Conservation (phyloP, 2,797 vertebrate genomes). For the Amniataba percoides region DNA sequence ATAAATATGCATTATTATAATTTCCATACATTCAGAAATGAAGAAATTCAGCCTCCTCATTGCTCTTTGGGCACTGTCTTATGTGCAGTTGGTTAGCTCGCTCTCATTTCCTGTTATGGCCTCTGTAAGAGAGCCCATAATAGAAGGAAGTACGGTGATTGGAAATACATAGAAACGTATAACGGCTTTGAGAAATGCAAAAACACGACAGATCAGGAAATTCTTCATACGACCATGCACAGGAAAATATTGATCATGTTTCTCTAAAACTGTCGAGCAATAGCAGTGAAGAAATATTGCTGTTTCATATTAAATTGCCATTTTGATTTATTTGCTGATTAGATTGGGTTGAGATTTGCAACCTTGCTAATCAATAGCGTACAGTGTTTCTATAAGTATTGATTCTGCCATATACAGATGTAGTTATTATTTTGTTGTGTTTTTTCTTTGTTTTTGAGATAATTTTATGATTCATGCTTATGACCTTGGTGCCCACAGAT, state of each 20-base stretch:
- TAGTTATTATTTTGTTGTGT: neutral
- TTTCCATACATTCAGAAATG: neutral
- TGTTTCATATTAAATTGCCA: conserved; percentile 7
- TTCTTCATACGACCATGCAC: neutral
- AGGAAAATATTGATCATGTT: conserved; percentile 2
- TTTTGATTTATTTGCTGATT: conserved; percentile 17
- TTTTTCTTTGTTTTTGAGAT: conserved; percentile 24
- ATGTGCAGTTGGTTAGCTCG: neutral
- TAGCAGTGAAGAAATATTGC: conserved; percentile 2
- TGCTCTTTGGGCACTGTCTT: neutral
- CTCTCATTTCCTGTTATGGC: no score
- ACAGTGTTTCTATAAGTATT: conserved; percentile 29
- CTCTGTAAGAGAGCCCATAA: neutral
- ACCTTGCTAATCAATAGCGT: conserved; percentile 6
- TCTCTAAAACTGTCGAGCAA: conserved; percentile 20
- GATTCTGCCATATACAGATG: conserved; percentile 13
- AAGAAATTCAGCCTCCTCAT: neutral
- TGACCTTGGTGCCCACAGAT: conserved; percentile 7
- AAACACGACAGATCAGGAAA: neutral
- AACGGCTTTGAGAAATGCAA: neutral
- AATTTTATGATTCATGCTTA: neutral
- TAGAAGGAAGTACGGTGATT: neutral
- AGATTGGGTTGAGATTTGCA: conserved; percentile 12
- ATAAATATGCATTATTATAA: neutral
- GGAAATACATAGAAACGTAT: conserved; percentile 9